Evolutionary conservation across 2,888 invertebrate genomes (phyloP), one percentile per base, ranked within the genome.

Genomic region (Ectemnius continuus): DNA sequence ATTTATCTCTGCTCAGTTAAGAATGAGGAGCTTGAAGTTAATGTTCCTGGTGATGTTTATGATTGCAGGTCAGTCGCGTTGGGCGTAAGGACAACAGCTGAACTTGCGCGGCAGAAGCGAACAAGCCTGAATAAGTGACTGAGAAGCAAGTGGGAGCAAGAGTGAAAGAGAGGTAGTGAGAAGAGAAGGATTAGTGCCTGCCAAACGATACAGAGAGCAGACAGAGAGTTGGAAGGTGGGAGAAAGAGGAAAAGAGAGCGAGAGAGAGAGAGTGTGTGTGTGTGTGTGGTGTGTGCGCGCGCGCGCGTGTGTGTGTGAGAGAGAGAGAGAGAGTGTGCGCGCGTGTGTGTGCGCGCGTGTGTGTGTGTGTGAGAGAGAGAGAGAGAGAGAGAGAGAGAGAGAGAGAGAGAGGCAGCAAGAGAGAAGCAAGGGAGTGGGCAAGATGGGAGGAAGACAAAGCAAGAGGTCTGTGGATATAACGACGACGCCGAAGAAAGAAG

Each of bases 381-480:
- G n/a, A n/a, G n/a, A n/a, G n/a, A n/a, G 56, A n/a, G 48, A 16
- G 36, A 61, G 16, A 13, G 23, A 36, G 13, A 8, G 45, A 56
- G 11, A 14, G 52, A 61, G 48, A 3, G 45, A 48, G 47, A 46
- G 46, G 48, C 46, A 4, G 52, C 52, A 13, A 11, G 48, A 47
- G 2, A 46, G 57, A 67, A 52, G 52, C n/a, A 26, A 56, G 45
- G 36, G 57, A 56, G 26, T 80, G 73, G 79, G 87, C 87, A 93
- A 91, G 91, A 96, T 96, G 96, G 96, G 96, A 92, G 96, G 95
- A 92, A 94, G 95, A 93, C 96, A 96, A 93, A 96, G 96, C 92
- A 96, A 95, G 92, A 94, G 96, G 92, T 96, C 96, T 88, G 95
- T 96, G 91, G 96, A 96, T 91, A 96, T 96, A 91, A 94, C 94